Conservation (phyloP, 2,888 invertebrate species). For the Drosophila rubida region DNA sequence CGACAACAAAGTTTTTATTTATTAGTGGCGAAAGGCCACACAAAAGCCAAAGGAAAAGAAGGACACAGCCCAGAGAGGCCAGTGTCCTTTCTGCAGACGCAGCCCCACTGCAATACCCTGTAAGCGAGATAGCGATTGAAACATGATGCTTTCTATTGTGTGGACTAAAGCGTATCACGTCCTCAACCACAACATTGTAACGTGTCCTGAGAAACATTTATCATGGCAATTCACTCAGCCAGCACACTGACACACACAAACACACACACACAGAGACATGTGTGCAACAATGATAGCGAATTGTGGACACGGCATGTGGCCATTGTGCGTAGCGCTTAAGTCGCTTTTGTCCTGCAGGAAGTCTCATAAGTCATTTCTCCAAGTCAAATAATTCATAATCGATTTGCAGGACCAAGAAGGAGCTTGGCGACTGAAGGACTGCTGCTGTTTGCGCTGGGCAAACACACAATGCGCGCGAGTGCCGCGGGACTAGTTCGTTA, state of each 20-base stretch:
- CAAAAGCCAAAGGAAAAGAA: slow-evolving; percentile 17
- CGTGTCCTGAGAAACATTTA: slow-evolving; percentile 27
- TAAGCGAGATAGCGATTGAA: slow-evolving; percentile 1
- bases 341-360: slow-evolving; percentile 53
- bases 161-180: slow-evolving; percentile 10
- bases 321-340: slow-evolving; percentile 55
- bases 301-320: slow-evolving; percentile 45
- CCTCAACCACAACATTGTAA: slow-evolving; percentile 13
- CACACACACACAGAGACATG: too few species aligned
- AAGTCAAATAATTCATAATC: slow-evolving; percentile 83
- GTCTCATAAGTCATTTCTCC: slow-evolving; percentile 82
- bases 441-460: slow-evolving; percentile 38
- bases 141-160: not conserved
- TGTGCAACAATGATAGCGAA: slow-evolving; percentile 61
- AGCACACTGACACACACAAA: not conserved
- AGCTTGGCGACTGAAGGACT: not conserved
- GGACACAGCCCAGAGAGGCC: not conserved
- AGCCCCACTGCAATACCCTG: slow-evolving; percentile 29
- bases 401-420: slow-evolving; percentile 60
- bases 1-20: slow-evolving; percentile 52
- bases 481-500: slow-evolving; percentile 70
- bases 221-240: slow-evolving; percentile 23
- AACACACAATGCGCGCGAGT: slow-evolving; percentile 37
- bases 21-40: slow-evolving; percentile 60
- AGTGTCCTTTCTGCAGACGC: not conserved